Evolutionary conservation across 2,113 vertebrate genomes (phyloP).

Genomic region (Erpornis zantholeuca): DNA sequence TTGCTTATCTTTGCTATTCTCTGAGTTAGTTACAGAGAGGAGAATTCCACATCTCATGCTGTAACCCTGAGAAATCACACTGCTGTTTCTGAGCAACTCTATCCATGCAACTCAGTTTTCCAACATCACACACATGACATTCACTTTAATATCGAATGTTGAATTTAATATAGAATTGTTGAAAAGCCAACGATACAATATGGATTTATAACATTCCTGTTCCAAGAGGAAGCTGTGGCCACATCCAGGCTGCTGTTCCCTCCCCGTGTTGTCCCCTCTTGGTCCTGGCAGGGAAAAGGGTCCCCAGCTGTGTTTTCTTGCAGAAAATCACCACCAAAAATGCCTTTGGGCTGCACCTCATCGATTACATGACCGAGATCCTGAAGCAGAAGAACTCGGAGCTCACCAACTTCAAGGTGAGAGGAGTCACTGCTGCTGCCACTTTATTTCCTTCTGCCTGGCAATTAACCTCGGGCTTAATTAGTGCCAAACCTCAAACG

Average conservation of each 20-base stretch:
- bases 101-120: too few relatives aligned
- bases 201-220: neutral
- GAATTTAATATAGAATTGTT: too few relatives aligned
- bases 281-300: neutral
- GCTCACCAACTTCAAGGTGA: slow-evolving; percentile 91
- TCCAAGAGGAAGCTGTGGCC: neutral
- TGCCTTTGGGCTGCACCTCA: slow-evolving; percentile 92
- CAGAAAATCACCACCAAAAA: slow-evolving; percentile 99
- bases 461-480: neutral
- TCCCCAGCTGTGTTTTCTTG: slow-evolving; percentile 1
- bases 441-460: neutral
- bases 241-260: fast-evolving
- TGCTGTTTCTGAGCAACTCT: too few relatives aligned
- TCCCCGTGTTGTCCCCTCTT: neutral
- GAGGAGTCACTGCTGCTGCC: neutral
- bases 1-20: too few relatives aligned
- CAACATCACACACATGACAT: too few relatives aligned
- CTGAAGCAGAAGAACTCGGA: slow-evolving; percentile 88
- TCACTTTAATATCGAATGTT: too few relatives aligned
- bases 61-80: too few relatives aligned
- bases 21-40: too few relatives aligned
- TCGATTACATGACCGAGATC: slow-evolving; percentile 93
- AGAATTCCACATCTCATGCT: too few relatives aligned
- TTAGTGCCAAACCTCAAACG: neutral
- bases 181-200: too few relatives aligned